Evolutionary conservation across 2,113 vertebrate species (phyloP).

Genomic region (Sterna hirundo): DNA sequence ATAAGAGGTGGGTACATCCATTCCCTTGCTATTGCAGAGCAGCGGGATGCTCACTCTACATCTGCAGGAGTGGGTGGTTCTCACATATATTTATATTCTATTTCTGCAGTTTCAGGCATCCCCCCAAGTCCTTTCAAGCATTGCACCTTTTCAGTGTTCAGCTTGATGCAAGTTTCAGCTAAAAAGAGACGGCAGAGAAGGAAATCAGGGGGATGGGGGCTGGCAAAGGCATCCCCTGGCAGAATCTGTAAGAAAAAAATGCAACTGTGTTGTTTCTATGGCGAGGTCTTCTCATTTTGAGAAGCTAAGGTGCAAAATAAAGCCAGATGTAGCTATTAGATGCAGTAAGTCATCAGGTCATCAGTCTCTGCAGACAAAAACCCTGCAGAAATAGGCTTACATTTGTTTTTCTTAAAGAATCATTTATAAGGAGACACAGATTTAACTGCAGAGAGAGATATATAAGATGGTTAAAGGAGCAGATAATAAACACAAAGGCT

Average conservation of each 20-base stretch:
- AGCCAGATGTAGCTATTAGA: neutral
- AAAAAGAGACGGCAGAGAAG: neutral
- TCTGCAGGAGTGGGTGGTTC: neutral
- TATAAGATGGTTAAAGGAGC: conserved; percentile 1
- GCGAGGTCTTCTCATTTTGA: neutral
- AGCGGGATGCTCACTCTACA: neutral
- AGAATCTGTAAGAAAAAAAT: neutral
- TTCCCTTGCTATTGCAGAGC: neutral
- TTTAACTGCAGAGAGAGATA: conserved; percentile 38
- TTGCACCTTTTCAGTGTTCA: neutral
- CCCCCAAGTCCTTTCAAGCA: neutral
- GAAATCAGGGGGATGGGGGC: neutral
- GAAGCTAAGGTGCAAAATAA: conserved; percentile 16
- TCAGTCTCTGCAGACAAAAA: conserved; percentile 21
- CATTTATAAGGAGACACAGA: conserved; percentile 31
- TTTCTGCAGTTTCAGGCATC: conserved; percentile 12
- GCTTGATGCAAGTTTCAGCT: neutral
- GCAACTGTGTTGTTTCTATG: neutral
- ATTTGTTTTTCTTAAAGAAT: conserved; percentile 39
- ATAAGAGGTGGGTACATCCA: neutral
- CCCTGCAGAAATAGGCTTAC: conserved; percentile 28
- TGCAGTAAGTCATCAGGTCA: neutral
- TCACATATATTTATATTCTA: neutral
- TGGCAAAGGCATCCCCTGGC: neutral
- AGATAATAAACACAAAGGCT: neutral